Evolutionary conservation across 2,888 invertebrate species (phyloP), one percentile per base, ranked within the genome.

Genomic region (Gastracanthus pulcherrimus): DNA sequence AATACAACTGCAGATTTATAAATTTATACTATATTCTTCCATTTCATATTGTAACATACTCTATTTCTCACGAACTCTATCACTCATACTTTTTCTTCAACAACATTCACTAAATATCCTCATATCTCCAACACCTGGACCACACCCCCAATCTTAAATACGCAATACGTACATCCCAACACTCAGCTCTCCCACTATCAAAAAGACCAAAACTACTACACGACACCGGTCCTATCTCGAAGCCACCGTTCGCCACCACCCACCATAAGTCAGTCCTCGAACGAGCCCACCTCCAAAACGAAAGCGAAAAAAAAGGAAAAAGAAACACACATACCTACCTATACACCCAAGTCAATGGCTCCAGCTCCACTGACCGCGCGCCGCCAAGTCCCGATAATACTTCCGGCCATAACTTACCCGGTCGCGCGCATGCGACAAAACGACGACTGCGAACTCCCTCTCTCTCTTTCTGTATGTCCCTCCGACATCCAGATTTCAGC

Each of bases 331-430:
- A 3, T n/a, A n/a, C n/a, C n/a, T n/a, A n/a, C n/a, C n/a, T n/a
- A n/a, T n/a, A n/a, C 45, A 4, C 45, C n/a, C 16, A 45, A 45
- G 45, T 23, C 62, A 34, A 41, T 11, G 6, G 7, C 31, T 60
- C 34, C 29, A 3, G n/a, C 74, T 4, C 23, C 55, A 26, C 48
- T 51, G 34, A 38, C 51, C 69, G 3, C 11, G 5, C 3, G 62
- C 2, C n/a, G n/a, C n/a, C n/a, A n/a, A n/a, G n/a, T n/a, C n/a
- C 34, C 62, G 48, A 48, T 60, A 62, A 31, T 29, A 72, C 78
- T 78, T 78, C 78, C 78, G 78, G 78, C 64, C 71, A 62, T 74
- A 79, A 79, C 45, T 79, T 72, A 66, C n/a, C n/a, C n/a, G 60
- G 41, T 58, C 26, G 3, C 19, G 19, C 62, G 45, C 16, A 45